A percentile compares a stretch with the other conserved stretches of the same genome.
Evolutionary conservation across 2,888 invertebrate genomes (phyloP).

Genomic region (Tenthredo mesomela): DNA sequence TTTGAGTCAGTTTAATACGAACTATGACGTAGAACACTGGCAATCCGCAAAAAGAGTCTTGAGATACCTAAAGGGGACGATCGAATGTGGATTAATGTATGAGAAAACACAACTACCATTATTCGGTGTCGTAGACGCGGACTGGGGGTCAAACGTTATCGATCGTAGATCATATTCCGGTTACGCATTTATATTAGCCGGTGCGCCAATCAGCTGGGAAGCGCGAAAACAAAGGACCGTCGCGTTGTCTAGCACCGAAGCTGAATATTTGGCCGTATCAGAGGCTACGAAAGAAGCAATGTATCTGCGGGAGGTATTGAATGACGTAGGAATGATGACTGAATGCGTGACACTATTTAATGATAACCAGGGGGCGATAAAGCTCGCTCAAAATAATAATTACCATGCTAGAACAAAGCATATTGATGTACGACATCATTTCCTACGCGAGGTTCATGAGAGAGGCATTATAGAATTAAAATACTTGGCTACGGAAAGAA

Average conservation of each 20-base stretch:
- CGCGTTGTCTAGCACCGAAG: neutral
- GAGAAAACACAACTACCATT: constrained; percentile 8
- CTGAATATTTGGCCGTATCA: neutral
- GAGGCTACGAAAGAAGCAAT: neutral
- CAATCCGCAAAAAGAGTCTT: constrained; percentile 56
- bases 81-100: constrained; percentile 53
- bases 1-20: constrained; percentile 55
- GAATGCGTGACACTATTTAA: neutral
- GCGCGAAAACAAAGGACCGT: constrained; percentile 32
- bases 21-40: constrained; percentile 57
- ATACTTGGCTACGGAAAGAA: neutral
- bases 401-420: neutral
- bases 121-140: constrained; percentile 56
- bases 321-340: neutral
- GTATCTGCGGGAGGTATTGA: neutral
- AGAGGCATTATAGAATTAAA: neutral
- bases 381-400: neutral
- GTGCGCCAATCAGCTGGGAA: neutral
- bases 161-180: constrained; percentile 58
- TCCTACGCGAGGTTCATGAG: neutral
- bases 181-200: constrained; percentile 41
- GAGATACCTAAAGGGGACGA: constrained; percentile 58
- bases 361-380: neutral
- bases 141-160: constrained; percentile 55
- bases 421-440: neutral